Percentiles rank a stretch among this genome's conserved stretches.
Evolutionary conservation across 2,888 invertebrate species (phyloP).

Genomic region (Melipona beecheii): DNA sequence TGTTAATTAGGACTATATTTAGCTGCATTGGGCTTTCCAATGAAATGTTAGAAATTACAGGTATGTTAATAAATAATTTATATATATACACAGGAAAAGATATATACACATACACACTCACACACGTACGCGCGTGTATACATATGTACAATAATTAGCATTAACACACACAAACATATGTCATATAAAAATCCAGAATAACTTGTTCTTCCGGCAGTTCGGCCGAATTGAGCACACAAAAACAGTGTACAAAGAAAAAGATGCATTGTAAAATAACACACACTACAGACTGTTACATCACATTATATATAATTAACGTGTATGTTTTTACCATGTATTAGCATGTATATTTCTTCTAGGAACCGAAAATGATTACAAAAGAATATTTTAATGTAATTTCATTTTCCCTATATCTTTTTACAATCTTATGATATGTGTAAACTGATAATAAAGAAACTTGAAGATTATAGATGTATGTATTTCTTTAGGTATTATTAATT

Average conservation of each 20-base stretch:
- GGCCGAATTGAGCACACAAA: slow-evolving; percentile 63
- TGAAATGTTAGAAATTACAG: slow-evolving; percentile 58
- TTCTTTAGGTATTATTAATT: slow-evolving; percentile 27
- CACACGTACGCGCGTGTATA: slow-evolving; percentile 38
- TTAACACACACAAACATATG: slow-evolving; percentile 62
- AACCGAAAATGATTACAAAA: slow-evolving; percentile 18
- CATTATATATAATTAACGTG: slow-evolving; percentile 53
- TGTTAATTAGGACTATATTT: slow-evolving; percentile 40
- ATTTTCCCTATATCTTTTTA: slow-evolving; percentile 44
- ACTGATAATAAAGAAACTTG: slow-evolving; percentile 52
- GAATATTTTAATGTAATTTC: slow-evolving; percentile 37
- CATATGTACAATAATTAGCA: slow-evolving; percentile 67
- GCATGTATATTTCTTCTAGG: slow-evolving; percentile 17
- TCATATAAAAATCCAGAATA: slow-evolving; percentile 65
- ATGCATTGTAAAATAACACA: slow-evolving; percentile 36
- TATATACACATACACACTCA: slow-evolving; percentile 60
- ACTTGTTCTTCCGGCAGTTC: slow-evolving; percentile 57
- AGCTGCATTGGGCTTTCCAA: slow-evolving; percentile 48
- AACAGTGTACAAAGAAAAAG: slow-evolving; percentile 31
- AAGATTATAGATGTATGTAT: slow-evolving; percentile 31
- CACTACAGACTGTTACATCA: slow-evolving; percentile 47
- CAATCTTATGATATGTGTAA: slow-evolving; percentile 64
- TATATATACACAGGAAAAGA: slow-evolving; percentile 66
- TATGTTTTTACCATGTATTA: slow-evolving; percentile 55
- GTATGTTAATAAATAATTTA: slow-evolving; percentile 70